Base-by-base conservation (phyloP, 2,888 invertebrate species). In the Sphaerophoria taeniata region DNA sequence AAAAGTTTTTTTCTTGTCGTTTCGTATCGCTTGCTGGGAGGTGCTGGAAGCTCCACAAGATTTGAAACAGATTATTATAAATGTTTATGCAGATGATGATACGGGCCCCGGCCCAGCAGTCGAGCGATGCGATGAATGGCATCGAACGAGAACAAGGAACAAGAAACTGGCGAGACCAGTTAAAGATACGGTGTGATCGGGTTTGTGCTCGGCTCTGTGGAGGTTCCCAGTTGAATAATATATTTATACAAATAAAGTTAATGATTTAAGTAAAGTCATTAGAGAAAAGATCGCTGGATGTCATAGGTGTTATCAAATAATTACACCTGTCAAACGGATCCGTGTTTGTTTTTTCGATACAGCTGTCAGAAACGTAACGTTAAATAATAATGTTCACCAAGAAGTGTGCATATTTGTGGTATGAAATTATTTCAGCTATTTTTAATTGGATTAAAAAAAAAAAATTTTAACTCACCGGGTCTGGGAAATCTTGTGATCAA, bases 1-100 rank as follows among this genome's bases (percentile, higher is more conserved):
- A 82, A 45, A 69, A 74, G 73, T 33, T 74, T 79, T 79, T 33
- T 45, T 47, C 33, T 69, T 61, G 76, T 58, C 76, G 58, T 36
- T 53, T 39, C 31, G 12, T 43, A 12, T 39, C 9, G 65, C 43
- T 75, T 65, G 71, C 56, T 63, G 69, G 63, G 47, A 70, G 61
- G 69, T 80, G 56, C 63, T 74, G 49, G 45, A 31, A 72, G 47
- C 49, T 45, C 34, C 16, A 45, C 14, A 39, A 70, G 36, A 51
- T 56, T 75, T 43, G 56, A 47, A 43, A 61, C 63, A 43, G 69
- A 73, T 73, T 73, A 69, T 49, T 65, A 79, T 74, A 80, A 67
- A 70, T 70, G 60, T 63, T 70, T 74, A 63, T 55, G 53, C 56
- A 49, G 43, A 79, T 70, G 60, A 69, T 79, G 47, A 63, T 63